Base-by-base conservation (phyloP, 2,888 invertebrate genomes). In the Thysanoteuthis rhombus region DNA sequence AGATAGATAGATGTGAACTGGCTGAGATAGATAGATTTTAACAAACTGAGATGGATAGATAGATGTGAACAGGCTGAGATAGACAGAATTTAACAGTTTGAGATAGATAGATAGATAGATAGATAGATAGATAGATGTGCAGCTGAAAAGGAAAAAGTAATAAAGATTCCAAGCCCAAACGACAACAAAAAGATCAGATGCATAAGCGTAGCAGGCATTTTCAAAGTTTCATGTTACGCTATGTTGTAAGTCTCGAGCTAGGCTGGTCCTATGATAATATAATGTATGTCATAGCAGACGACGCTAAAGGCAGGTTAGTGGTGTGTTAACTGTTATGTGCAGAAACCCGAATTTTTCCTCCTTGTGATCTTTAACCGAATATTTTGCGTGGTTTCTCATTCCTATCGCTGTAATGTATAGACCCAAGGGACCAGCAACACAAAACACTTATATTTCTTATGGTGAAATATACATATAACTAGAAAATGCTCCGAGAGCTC, bases 1-100 rank as follows among this genome's bases (percentile, higher is more conserved):
- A 92, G 92, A 92, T 22, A 92, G 93, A 93, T 25, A 93, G 93
- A 93, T 25, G 42, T 45, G 58, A 28, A 47, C n/a, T n/a, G n/a
- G n/a, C n/a, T n/a, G n/a, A n/a, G n/a, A n/a, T n/a, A n/a, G n/a
- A n/a, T n/a, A n/a, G n/a, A n/a, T n/a, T n/a, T n/a, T n/a, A n/a
- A n/a, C n/a, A n/a, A n/a, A n/a, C n/a, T n/a, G n/a, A n/a, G n/a
- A n/a, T n/a, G n/a, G n/a, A n/a, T n/a, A n/a, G n/a, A n/a, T n/a
- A n/a, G n/a, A n/a, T n/a, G n/a, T n/a, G n/a, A n/a, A n/a, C n/a
- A n/a, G n/a, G n/a, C n/a, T n/a, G n/a, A n/a, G n/a, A n/a, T n/a
- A n/a, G n/a, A n/a, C n/a, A n/a, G n/a, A n/a, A n/a, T n/a, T n/a
- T n/a, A n/a, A n/a, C n/a, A n/a, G n/a, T n/a, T n/a, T n/a, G n/a